phyloP scores from a whole-genome alignment of 2,888 invertebrate species.

The Oconnorella tubifera region DNA sequence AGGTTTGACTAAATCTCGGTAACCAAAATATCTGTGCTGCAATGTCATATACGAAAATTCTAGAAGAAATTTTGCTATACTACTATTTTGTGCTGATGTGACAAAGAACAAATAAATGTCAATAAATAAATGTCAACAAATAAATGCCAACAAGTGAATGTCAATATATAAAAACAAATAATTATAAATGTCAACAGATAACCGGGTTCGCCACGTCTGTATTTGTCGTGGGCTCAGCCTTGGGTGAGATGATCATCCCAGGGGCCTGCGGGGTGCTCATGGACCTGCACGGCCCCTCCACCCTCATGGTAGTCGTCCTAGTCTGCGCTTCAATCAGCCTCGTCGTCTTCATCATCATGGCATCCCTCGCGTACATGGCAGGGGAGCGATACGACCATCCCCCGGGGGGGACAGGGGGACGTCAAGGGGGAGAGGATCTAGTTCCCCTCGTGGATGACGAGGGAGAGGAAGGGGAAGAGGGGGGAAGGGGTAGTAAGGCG shows the following conservation, averaged over 20 bases:
- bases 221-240: slow-evolving; percentile 56
- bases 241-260: slow-evolving; percentile 57
- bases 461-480: not conserved
- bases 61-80: no score
- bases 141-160: no score
- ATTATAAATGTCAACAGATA: slow-evolving; percentile 41
- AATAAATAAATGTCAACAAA: no score
- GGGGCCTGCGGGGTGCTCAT: slow-evolving; percentile 52
- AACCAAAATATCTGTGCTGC: no score
- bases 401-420: not conserved
- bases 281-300: slow-evolving; percentile 45
- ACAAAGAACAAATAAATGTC: no score
- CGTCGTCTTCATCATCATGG: slow-evolving; percentile 48
- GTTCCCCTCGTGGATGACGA: slow-evolving; percentile 3
- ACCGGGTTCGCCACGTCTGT: slow-evolving; percentile 57
- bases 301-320: slow-evolving; percentile 53
- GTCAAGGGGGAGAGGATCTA: not conserved
- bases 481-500: not conserved
- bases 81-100: no score
- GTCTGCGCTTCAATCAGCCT: slow-evolving; percentile 42
- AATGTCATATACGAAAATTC: no score
- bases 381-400: slow-evolving; percentile 5
- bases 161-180: no score
- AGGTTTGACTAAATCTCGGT: no score
- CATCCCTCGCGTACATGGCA: slow-evolving; percentile 43